Conservation (phyloP, 2,113 vertebrate species). For the Poeciliopsis turrubarensis region DNA sequence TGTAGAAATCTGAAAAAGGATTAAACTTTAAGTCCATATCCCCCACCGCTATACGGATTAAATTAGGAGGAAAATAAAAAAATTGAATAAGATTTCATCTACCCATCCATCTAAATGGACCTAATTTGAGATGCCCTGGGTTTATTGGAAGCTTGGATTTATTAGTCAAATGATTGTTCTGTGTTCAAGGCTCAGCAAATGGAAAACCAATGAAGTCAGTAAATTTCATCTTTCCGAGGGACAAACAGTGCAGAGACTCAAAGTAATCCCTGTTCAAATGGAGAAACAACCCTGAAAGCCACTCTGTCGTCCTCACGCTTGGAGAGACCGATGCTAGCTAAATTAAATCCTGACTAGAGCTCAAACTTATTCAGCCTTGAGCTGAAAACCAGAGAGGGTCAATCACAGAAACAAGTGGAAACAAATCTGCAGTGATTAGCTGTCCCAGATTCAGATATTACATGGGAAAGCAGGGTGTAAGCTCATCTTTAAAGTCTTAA, state of each 20-base stretch:
- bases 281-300: slow-evolving; percentile 29
- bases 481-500: no score
- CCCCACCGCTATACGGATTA: no score
- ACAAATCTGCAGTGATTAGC: slow-evolving; percentile 17
- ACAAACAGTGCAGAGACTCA: slow-evolving; percentile 3
- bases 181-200: slow-evolving; percentile 7
- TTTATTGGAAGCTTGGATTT: accelerated
- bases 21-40: no score
- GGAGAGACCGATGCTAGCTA: slow-evolving; percentile 1
- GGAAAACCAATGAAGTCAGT: slow-evolving; percentile 13
- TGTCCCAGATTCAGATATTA: background rate
- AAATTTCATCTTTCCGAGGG: slow-evolving; percentile 29
- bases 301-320: slow-evolving; percentile 18
- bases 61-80: no score
- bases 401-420: slow-evolving; percentile 8
- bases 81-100: no score
- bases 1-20: no score
- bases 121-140: background rate
- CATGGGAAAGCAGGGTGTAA: slow-evolving; percentile 2
- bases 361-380: slow-evolving; percentile 11
- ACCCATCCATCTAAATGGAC: background rate
- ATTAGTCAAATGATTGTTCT: background rate
- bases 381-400: slow-evolving; percentile 30
- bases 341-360: slow-evolving; percentile 32
- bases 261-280: slow-evolving; percentile 6